phyloP scores from a whole-genome alignment of 2,113 vertebrate species.

The Ctenomys sociabilis region DNA sequence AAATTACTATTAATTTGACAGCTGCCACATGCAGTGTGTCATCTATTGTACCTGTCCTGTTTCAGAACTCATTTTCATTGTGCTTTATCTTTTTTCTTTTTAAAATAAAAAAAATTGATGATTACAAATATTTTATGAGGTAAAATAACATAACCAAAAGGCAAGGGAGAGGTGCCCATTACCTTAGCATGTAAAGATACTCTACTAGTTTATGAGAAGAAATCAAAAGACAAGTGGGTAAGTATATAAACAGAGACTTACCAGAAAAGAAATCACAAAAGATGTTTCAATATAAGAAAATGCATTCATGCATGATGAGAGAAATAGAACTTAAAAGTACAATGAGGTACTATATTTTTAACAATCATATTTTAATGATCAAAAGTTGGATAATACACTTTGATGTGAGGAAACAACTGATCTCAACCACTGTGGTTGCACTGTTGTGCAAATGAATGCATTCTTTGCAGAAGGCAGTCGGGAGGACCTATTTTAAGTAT shows the following conservation, averaged over 20 bases:
- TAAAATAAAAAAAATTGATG: neutral
- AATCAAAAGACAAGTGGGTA: constrained; percentile 20
- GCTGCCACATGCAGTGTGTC: neutral
- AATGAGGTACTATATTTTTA: neutral
- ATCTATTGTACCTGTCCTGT: too few relatives aligned
- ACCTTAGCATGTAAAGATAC: constrained; percentile 44
- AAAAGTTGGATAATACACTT: neutral
- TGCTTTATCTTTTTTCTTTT: too few relatives aligned
- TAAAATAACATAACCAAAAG: constrained; percentile 48
- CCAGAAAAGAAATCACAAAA: neutral
- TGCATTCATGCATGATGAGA: neutral
- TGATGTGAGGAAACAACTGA: neutral
- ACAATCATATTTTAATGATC: neutral
- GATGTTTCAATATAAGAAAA: constrained; percentile 13
- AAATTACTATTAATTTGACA: constrained; percentile 41
- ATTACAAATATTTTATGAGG: neutral
- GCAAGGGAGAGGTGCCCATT: neutral
- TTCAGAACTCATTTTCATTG: too few relatives aligned
- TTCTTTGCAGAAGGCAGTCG: neutral
- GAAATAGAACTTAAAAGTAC: neutral
- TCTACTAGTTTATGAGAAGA: neutral
- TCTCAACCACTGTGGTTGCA: neutral
- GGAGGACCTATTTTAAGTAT: neutral
- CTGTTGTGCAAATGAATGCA: neutral
- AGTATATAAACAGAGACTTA: neutral